These are phyloP conservation scores for Drosophila miranda DNA, from an alignment of 1,140 invertebrate species.

Conservation along the genomic window DNA sequence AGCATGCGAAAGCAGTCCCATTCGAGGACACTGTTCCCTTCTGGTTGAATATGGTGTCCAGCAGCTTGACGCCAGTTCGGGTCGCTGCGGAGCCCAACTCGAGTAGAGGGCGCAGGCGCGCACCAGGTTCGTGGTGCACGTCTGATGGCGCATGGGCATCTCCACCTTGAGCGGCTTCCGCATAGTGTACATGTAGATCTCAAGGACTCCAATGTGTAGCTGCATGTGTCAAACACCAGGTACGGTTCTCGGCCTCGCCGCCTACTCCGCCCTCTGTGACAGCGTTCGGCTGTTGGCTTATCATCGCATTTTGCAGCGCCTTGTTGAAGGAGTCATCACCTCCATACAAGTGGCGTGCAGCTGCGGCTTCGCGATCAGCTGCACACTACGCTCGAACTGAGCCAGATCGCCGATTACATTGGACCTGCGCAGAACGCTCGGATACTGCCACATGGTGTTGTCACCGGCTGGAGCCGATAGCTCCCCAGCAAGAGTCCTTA, in stretches of 20 bases:
- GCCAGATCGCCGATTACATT: slow-evolving; percentile 40
- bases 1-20: slow-evolving; percentile 94
- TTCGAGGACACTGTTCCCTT: slow-evolving; percentile 87
- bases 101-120: slow-evolving; percentile 81
- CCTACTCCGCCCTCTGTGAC: background rate
- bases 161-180: slow-evolving; percentile 92
- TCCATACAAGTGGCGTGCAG: slow-evolving; percentile 50
- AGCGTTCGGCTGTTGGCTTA: slow-evolving; percentile 20
- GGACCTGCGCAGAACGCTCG: slow-evolving; percentile 29
- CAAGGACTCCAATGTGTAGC: slow-evolving; percentile 95
- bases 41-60: slow-evolving; percentile 72
- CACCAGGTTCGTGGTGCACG: slow-evolving; percentile 86
- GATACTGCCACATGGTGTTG: slow-evolving; percentile 17
- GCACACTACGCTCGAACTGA: slow-evolving; percentile 63
- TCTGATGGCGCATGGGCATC: slow-evolving; percentile 90
- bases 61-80: slow-evolving; percentile 66
- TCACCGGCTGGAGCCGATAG: slow-evolving; percentile 1
- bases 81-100: slow-evolving; percentile 59
- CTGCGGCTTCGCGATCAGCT: slow-evolving; percentile 47
- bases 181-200: slow-evolving; percentile 89
- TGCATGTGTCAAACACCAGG: slow-evolving; percentile 89
- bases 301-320: slow-evolving; percentile 51
- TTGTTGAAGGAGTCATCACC: slow-evolving; percentile 49
- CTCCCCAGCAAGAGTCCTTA: slow-evolving; percentile 83
- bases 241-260: slow-evolving; percentile 40